Evolutionary conservation across 2,113 vertebrate species (phyloP), one percentile per base, ranked within the genome.

Genomic region (Symphodus melops): DNA sequence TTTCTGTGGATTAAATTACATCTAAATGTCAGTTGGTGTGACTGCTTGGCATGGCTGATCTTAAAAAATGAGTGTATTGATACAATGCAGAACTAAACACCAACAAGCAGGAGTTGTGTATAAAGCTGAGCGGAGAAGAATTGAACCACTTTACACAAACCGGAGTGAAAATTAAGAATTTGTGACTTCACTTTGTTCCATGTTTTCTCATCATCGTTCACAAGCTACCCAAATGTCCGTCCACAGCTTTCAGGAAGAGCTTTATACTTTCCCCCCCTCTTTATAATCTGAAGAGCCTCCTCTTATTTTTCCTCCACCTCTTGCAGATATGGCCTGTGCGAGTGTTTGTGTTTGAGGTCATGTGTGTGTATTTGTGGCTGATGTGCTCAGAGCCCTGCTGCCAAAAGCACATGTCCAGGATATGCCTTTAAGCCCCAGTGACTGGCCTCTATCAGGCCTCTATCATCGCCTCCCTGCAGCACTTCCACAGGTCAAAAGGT

Each of bases 401-500:
- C 76, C 87, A 86, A 67, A 57, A 83, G 37, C 28, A 86, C 77
- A 83, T 84, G 85, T 81, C 56, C 68, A 71, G 74, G 76, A 86
- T 84, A 82, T 85, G 86, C 68, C 83, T 90, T 73, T 39, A 71
- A 89, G 82, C 61, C 82, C 83, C 72, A 55, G 84, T 80, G 83
- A 57, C 65, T 87, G 86, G 88, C 86, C 82, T 75, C 84, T 88
- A 87, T 92, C 90, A 87, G 85, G 66, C 44, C 37, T 67, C 84
- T 79, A 84, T 85, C 88, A 79, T 68, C 86, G 71, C 85, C 81
- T 88, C 79, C 85, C 82, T 72, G 74, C 79, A 84, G 88, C 85
- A 71, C 63, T 87, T 83, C 86, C 82, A 78, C 83, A 85, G 90
- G 89, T 92, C 91, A 93, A 92, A 81, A 89, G 86, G 83, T 68